A percentile compares a stretch with the other conserved stretches of the same genome.
Conservation (phyloP, 2,797 vertebrate species). For the Pangasius krempfi region DNA sequence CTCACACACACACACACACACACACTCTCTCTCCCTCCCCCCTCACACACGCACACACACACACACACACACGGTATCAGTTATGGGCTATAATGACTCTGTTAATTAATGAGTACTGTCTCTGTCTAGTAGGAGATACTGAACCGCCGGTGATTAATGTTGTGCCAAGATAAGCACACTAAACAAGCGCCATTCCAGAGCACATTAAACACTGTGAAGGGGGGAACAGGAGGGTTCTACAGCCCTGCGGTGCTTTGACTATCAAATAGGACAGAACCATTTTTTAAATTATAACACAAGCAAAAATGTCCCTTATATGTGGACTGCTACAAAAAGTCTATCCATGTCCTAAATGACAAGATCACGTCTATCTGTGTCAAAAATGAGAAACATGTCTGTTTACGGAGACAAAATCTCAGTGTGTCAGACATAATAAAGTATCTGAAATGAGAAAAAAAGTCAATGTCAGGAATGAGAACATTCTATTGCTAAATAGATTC, state of each 20-base stretch:
- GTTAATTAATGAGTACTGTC: constrained; percentile 70
- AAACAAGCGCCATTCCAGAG: constrained; percentile 37
- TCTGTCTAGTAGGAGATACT: constrained; percentile 63
- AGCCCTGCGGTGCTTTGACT: not conserved
- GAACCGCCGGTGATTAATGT: constrained; percentile 67
- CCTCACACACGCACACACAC: constrained; percentile 27
- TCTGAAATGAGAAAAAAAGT: not conserved
- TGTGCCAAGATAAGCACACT: constrained; percentile 59
- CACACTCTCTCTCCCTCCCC: not conserved
- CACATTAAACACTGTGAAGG: constrained; percentile 59
- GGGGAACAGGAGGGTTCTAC: constrained; percentile 42
- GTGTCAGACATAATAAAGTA: not conserved
- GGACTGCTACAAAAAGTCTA: not conserved
- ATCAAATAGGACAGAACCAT: not conserved
- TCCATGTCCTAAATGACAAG: not conserved
- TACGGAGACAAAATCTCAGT: not conserved
- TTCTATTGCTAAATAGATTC: not conserved
- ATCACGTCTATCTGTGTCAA: not conserved
- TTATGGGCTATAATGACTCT: constrained; percentile 65
- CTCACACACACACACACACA: not conserved
- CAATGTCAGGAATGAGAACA: not conserved
- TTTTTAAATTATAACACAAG: not conserved
- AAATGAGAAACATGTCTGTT: not conserved
- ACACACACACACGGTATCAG: constrained; percentile 42
- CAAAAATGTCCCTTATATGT: not conserved